Percentiles rank a stretch among this genome's conserved stretches.
Evolutionary conservation across 2,113 vertebrate genomes (phyloP).

Genomic region (Xenotilapia longispinis): DNA sequence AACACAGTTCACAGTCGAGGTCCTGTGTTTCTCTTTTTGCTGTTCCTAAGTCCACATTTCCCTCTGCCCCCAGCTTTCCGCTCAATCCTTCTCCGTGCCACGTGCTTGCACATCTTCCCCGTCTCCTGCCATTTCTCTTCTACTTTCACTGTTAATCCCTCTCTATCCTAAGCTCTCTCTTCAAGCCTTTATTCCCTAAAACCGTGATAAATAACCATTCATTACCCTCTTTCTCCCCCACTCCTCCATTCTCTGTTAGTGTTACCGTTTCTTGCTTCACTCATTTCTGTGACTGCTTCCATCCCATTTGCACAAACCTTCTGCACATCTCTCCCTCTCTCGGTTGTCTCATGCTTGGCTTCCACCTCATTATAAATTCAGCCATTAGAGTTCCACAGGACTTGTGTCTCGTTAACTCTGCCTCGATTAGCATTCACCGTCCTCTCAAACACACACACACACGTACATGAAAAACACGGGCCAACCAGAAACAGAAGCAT

Average conservation of each 20-base stretch:
- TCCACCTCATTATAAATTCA: conserved; percentile 36
- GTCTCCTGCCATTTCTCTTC: not conserved
- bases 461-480: not conserved
- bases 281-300: not conserved
- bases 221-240: not conserved
- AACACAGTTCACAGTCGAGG: not conserved
- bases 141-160: not conserved
- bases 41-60: not conserved
- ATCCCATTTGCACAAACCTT: not conserved
- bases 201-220: not conserved
- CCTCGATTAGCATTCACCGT: conserved; percentile 6
- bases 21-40: not conserved
- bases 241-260: not conserved
- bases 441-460: not conserved
- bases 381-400: conserved; percentile 24
- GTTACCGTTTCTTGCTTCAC: not conserved
- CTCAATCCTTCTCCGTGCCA: not conserved
- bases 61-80: not conserved
- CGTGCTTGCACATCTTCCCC: not conserved
- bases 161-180: not conserved
- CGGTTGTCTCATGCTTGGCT: not conserved
- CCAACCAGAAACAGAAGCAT: not conserved
- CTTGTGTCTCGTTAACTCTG: conserved; percentile 20
- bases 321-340: not conserved
- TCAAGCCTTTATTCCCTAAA: not conserved